Conservation (phyloP, 2,888 invertebrate species). For the Elegia similella region DNA sequence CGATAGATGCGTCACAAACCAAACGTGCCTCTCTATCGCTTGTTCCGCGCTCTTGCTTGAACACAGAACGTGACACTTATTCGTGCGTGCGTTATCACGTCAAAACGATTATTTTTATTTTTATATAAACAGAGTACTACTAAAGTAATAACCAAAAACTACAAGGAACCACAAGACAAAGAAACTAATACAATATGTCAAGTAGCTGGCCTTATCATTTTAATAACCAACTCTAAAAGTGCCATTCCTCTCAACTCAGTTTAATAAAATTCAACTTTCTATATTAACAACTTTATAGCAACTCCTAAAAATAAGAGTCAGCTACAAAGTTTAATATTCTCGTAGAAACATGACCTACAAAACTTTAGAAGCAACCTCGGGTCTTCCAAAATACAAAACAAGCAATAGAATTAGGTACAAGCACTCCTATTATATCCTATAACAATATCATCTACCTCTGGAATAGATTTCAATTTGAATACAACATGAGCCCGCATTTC, state of each 20-base stretch:
- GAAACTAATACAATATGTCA: no score
- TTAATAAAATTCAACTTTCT: background rate
- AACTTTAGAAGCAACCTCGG: background rate
- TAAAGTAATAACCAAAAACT: no score
- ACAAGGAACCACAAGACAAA: no score
- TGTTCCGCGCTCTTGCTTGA: no score
- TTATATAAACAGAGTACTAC: no score
- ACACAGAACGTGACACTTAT: no score
- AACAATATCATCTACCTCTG: slow-evolving; percentile 14
- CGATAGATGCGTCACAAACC: no score
- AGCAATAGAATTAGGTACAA: slow-evolving; percentile 3
- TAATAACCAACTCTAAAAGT: background rate
- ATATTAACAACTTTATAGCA: background rate
- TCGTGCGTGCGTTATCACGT: no score
- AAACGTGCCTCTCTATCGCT: no score
- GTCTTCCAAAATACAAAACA: background rate
- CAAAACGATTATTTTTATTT: no score
- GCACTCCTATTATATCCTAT: background rate
- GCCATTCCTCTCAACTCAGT: background rate
- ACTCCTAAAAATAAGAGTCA: background rate
- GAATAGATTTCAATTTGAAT: slow-evolving; percentile 22
- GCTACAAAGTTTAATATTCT: background rate
- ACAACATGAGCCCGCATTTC: slow-evolving; percentile 41
- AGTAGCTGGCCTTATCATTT: background rate
- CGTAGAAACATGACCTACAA: background rate